Evolutionary conservation across 2,888 invertebrate species (phyloP).

Genomic region (Tipula confusa): DNA sequence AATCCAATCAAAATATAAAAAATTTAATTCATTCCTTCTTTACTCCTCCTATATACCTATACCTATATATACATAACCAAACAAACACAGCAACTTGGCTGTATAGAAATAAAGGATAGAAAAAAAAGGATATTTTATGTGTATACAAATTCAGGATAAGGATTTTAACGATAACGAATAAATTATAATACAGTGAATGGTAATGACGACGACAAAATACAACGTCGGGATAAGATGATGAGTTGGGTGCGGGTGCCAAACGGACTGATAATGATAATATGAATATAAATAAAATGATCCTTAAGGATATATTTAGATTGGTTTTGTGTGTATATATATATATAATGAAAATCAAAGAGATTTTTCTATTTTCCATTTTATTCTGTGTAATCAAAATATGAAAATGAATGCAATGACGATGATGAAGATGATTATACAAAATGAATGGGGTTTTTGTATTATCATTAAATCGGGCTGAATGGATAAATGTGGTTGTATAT

Average conservation of each 20-base stretch:
- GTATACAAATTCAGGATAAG: neutral
- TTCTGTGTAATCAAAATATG: slow-evolving; percentile 6
- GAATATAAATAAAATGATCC: slow-evolving; percentile 6
- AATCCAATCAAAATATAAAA: neutral
- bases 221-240: neutral
- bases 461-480: neutral
- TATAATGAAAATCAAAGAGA: neutral
- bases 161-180: neutral
- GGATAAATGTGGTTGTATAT: neutral
- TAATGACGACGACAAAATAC: neutral
- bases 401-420: neutral
- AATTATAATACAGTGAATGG: neutral
- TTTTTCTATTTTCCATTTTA: neutral
- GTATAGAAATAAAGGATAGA: neutral
- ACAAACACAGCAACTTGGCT: neutral
- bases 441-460: neutral
- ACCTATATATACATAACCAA: neutral
- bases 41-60: neutral
- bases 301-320: neutral
- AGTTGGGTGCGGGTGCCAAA: neutral
- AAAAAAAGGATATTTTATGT: neutral
- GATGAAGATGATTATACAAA: neutral
- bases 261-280: neutral
- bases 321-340: too few relatives aligned
- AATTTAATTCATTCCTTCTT: neutral